phyloP scores from a whole-genome alignment of 2,113 vertebrate species.

The Procavia capensis region DNA sequence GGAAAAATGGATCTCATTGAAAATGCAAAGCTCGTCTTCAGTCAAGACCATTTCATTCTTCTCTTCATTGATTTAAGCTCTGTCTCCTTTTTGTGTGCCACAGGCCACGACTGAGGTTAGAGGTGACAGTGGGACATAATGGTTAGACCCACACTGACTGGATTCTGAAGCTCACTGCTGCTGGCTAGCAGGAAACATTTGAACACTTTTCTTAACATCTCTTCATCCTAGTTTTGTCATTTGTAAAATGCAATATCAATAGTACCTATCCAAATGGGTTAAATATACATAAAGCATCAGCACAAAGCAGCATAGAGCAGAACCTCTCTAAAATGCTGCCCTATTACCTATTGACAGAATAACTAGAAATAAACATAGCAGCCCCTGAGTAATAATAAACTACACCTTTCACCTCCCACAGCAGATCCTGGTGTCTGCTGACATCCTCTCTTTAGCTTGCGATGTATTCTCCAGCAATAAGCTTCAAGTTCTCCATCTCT shows the following conservation, averaged over 20 bases:
- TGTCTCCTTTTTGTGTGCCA: not conserved
- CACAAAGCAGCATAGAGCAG: not conserved
- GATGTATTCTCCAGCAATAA: not conserved
- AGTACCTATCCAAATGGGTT: not conserved
- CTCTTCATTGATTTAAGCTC: constrained; percentile 36
- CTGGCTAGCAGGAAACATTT: not conserved
- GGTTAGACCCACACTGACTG: not conserved
- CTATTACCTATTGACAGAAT: not conserved
- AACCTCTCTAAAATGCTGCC: constrained; percentile 14
- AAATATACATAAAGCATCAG: not conserved
- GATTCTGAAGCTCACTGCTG: not conserved
- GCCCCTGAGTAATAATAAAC: not conserved
- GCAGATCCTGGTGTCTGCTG: constrained; percentile 25
- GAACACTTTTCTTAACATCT: not conserved
- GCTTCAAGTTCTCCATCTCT: constrained; percentile 65
- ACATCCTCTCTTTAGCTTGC: constrained; percentile 39
- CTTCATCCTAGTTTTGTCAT: not conserved
- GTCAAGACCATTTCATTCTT: not conserved
- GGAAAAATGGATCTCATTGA: not conserved
- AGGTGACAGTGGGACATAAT: not conserved
- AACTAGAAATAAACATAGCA: constrained; percentile 31
- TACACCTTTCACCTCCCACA: not conserved
- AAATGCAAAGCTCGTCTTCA: constrained; percentile 15
- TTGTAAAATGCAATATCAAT: constrained; percentile 22
- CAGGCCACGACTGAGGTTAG: not conserved